A percentile compares a stretch with the other conserved stretches of the same genome.
phyloP scores from a whole-genome alignment of 2,113 vertebrate species.

The Recurvirostra avosetta region DNA sequence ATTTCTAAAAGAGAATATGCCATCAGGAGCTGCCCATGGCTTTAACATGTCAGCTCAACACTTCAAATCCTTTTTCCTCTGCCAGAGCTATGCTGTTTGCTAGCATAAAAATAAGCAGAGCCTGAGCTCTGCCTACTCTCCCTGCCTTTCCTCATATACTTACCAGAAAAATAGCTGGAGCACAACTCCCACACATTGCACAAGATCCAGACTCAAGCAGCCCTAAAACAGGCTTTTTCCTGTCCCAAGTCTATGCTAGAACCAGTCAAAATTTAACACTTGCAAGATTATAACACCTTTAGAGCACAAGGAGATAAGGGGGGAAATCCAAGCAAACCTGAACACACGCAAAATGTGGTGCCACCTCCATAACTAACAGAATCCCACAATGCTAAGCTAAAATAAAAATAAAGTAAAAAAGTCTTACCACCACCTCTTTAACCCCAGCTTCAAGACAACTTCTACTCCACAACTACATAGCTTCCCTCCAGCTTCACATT shows the following conservation, averaged over 20 bases:
- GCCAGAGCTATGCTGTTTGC: not conserved
- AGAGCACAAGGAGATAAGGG: not conserved
- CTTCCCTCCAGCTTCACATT: conserved; percentile 1
- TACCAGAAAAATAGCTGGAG: conserved; percentile 30
- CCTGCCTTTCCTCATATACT: conserved; percentile 19
- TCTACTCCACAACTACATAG: not conserved
- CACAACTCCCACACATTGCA: conserved; percentile 20
- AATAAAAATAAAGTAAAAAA: not conserved
- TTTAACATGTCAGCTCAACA: not conserved
- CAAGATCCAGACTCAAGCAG: conserved; percentile 17
- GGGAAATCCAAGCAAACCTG: not conserved
- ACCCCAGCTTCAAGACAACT: not conserved
- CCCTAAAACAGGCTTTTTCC: conserved; percentile 22
- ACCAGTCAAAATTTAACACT: conserved; percentile 15
- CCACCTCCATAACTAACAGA: not conserved
- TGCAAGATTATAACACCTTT: not conserved
- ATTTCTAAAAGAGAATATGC: not conserved
- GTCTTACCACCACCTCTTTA: not conserved
- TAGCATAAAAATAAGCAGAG: conserved; percentile 31
- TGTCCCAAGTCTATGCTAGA: not conserved
- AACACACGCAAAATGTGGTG: not conserved
- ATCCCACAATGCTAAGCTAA: not conserved
- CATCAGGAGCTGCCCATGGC: not conserved
- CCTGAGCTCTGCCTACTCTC: conserved; percentile 27
- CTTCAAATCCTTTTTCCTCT: not conserved